Conservation (phyloP, 2,113 vertebrate genomes). For the Pelusios castaneus region DNA sequence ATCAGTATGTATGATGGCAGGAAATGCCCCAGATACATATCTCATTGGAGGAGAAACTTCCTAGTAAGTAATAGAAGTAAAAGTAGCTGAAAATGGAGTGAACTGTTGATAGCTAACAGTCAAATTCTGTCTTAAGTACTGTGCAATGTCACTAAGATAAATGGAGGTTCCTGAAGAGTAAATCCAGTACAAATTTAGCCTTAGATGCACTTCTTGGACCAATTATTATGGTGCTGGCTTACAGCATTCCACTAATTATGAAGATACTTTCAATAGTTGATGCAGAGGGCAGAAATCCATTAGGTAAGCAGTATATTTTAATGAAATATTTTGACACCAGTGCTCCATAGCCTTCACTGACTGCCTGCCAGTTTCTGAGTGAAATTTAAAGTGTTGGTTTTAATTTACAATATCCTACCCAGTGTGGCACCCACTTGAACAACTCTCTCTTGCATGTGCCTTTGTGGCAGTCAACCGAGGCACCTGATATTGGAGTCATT, state of each 20-base stretch:
- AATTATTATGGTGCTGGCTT: not conserved
- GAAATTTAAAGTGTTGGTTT: not conserved
- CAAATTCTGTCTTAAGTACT: not conserved
- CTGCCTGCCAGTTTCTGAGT: not conserved
- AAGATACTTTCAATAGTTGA: not conserved
- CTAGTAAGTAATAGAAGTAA: not conserved
- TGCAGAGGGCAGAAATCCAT: slow-evolving; percentile 6
- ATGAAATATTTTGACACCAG: slow-evolving; percentile 17
- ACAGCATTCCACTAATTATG: not conserved
- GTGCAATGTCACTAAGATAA: not conserved
- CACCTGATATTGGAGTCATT: accelerated
- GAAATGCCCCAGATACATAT: not conserved
- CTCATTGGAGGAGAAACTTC: not conserved
- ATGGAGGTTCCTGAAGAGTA: not conserved
- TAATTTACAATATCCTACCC: not conserved
- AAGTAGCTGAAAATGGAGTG: not conserved
- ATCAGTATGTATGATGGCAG: not conserved
- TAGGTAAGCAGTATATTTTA: not conserved
- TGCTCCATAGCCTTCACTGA: not conserved
- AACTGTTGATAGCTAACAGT: not conserved
- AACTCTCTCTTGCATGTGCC: not conserved
- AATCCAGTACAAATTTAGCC: not conserved
- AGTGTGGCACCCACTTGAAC: not conserved
- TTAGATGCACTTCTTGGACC: not conserved
- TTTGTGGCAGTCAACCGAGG: not conserved